Evolutionary conservation across 2,113 vertebrate genomes (phyloP).

Genomic region (Cyprinodon tularosa): DNA sequence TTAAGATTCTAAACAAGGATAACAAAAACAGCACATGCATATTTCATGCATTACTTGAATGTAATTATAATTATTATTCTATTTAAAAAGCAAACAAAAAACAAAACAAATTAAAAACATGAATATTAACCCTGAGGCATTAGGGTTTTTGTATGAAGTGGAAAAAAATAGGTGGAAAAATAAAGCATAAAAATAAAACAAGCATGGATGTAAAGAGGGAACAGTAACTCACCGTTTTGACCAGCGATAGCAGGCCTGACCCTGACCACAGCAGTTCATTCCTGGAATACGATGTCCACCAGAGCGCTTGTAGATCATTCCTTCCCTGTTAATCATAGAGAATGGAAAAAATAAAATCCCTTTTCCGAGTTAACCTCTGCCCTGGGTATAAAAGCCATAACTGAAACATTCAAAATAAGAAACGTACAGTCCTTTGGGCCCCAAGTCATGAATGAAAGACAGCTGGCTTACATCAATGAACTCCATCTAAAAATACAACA

Average conservation of each 20-base stretch:
- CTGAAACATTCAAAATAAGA: not conserved
- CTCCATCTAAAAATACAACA: conserved; percentile 86
- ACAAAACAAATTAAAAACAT: not conserved
- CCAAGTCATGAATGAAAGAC: conserved; percentile 96
- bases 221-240: conserved; percentile 88
- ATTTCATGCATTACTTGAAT: no score
- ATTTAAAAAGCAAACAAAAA: not conserved
- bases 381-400: not conserved
- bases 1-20: no score
- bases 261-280: conserved; percentile 94
- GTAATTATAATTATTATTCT: no score
- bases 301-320: conserved; percentile 94
- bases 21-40: no score
- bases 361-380: not conserved
- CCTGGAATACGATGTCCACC: conserved; percentile 96
- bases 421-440: conserved; percentile 97
- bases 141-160: not conserved
- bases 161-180: not conserved
- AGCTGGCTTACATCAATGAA: conserved; percentile 96
- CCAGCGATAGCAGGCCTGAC: conserved; percentile 93
- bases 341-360: not conserved
- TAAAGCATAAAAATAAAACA: not conserved
- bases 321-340: conserved; percentile 84
- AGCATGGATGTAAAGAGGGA: not conserved
- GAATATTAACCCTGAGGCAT: not conserved